These are phyloP conservation scores for Schmidtea mediterranea DNA, from an alignment of 1,140 invertebrate species.

Conservation along the genomic window DNA sequence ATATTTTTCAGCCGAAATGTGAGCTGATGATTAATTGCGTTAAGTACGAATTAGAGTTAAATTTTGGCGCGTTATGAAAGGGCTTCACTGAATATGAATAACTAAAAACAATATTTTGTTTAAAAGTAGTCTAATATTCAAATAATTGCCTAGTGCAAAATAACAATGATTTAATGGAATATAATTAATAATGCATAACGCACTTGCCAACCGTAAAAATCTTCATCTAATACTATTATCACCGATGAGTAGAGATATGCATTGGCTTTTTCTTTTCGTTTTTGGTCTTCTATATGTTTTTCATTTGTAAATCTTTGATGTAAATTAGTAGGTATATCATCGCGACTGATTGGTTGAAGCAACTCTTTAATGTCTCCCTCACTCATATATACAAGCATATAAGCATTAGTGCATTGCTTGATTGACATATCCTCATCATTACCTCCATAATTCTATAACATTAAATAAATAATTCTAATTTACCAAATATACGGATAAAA, in stretches of 20 bases:
- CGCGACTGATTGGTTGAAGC: not conserved
- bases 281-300: constrained; percentile 1
- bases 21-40: no score
- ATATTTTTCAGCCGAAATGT: no score
- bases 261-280: constrained; percentile 1
- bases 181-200: no score
- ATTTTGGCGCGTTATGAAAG: no score
- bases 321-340: constrained; percentile 1
- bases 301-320: constrained; percentile 1
- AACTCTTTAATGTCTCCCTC: not conserved
- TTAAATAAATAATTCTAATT: not conserved
- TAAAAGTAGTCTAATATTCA: no score
- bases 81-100: no score
- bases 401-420: constrained; percentile 91
- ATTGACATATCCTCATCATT: constrained; percentile 77
- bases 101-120: no score
- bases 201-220: constrained; percentile 6
- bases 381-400: constrained; percentile 96
- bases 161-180: no score
- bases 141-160: no score
- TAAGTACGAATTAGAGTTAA: no score
- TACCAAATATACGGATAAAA: no score
- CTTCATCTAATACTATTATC: constrained; percentile 1
- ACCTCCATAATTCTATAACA: constrained; percentile 34
- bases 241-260: not conserved